Evolutionary conservation across 2,113 vertebrate species (phyloP).

Genomic region (Rhinopithecus roxellana): DNA sequence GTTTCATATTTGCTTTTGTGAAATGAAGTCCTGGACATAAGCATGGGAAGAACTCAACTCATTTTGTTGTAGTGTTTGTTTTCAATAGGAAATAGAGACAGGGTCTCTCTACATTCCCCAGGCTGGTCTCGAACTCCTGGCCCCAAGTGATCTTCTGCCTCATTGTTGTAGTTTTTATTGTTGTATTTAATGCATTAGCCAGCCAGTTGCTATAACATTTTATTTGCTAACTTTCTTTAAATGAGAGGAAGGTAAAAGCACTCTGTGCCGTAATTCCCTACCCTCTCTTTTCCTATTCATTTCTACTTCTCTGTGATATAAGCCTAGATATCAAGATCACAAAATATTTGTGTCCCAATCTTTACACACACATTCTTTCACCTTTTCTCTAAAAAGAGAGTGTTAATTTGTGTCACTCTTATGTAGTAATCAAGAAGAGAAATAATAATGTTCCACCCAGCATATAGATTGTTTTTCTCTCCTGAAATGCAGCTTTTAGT

Average conservation of each 20-base stretch:
- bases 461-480: background rate
- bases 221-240: constrained; percentile 8
- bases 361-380: background rate
- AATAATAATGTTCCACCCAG: background rate
- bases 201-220: background rate
- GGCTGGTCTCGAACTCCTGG: too few relatives aligned
- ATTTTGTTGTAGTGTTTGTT: background rate
- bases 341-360: background rate
- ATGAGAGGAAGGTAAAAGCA: background rate
- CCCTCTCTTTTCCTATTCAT: background rate
- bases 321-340: background rate
- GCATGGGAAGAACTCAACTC: background rate
- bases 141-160: too few relatives aligned
- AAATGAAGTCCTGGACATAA: background rate
- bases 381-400: background rate
- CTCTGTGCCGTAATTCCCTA: background rate
- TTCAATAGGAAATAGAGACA: too few relatives aligned
- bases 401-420: background rate
- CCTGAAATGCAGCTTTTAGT: constrained; percentile 36
- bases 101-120: too few relatives aligned
- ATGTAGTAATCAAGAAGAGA: background rate
- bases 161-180: background rate
- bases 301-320: background rate
- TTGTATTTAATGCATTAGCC: background rate
- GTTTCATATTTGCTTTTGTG: background rate